Evolutionary conservation across 2,888 invertebrate genomes (phyloP), one percentile per base, ranked within the genome.

Genomic region (Papilio demoleus): DNA sequence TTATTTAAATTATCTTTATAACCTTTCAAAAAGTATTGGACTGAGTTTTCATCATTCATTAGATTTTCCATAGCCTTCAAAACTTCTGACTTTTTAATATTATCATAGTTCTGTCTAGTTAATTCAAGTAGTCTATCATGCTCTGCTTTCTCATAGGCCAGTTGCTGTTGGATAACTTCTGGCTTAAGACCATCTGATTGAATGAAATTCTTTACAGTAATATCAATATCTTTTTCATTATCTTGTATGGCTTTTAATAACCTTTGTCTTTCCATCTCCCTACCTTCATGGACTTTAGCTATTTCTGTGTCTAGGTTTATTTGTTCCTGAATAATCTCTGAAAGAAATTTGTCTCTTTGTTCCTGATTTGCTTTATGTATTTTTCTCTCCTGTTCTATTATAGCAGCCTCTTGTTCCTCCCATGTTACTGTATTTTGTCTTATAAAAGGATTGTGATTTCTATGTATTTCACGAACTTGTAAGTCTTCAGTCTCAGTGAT

Each of bases 41-140:
- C 93, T 40, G 92, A 85, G 71, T 94, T 93, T 82, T 96, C 96
- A 81, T 96, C 94, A 72, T 94, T 93, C 56, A 96, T 86, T 45
- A 96, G 86, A 76, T 93, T 92, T 81, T 95, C 94, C 96, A 96
- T 96, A 59, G 95, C 95, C 78, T 92, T 94, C 59, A 96, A 88
- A 65, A 96, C 94, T 83, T 96, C 96, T 78, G 93, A 92, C 82
- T 95, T 95, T 73, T 93, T 93, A 38, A 96, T 85, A 78, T 89
- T 91, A 78, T 93, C 93, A 85, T 93, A 93, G 77, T 94, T 93
- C 80, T 93, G 92, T 67, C 89, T 81, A 19, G 93, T 93, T 69
- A 94, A 94, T 71, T 94, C 94, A 53, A 96, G 84, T 60, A 96
- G 79, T 68, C 93, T 90, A 75, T 95, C 93, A 82, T 96, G 95